phyloP scores from a whole-genome alignment of 2,113 vertebrate genomes.

The Corydoras sp. region DNA sequence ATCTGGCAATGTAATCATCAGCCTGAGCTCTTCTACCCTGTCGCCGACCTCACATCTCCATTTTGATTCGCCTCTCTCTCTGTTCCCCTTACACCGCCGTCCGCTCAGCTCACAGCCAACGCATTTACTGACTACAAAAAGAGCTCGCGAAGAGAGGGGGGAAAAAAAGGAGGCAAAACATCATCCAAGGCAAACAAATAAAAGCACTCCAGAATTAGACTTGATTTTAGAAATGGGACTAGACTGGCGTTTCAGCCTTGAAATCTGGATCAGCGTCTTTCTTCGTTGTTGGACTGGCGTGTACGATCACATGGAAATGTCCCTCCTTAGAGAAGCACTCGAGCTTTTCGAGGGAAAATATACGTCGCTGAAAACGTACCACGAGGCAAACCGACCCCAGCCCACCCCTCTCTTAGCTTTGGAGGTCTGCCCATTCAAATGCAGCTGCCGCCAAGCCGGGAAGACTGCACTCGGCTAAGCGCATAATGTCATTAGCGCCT shows the following conservation, averaged over 20 bases:
- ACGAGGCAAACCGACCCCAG: constrained; percentile 26
- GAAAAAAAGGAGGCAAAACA: constrained; percentile 18
- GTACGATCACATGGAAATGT: constrained; percentile 53
- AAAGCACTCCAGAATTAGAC: constrained; percentile 15
- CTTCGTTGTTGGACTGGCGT: constrained; percentile 47
- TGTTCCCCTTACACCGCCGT: constrained; percentile 42
- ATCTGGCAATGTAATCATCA: constrained; percentile 75
- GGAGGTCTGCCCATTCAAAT: constrained; percentile 41
- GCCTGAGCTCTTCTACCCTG: constrained; percentile 51
- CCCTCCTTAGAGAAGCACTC: constrained; percentile 41
- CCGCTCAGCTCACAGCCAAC: constrained; percentile 57
- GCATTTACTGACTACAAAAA: constrained; percentile 57
- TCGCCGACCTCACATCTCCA: constrained; percentile 62
- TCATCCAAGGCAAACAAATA: constrained; percentile 14
- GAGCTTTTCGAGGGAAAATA: constrained; percentile 22
- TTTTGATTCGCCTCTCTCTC: constrained; percentile 55
- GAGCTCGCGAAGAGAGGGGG: constrained; percentile 23
- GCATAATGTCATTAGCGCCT: constrained; percentile 61
- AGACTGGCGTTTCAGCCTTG: constrained; percentile 44
- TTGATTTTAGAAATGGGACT: constrained; percentile 24
- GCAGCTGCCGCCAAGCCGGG: constrained; percentile 47
- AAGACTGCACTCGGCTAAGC: constrained; percentile 50
- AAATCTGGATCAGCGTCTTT: constrained; percentile 55
- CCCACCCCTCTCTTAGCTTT: constrained; percentile 21
- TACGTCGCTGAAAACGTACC: constrained; percentile 41